Base-by-base conservation (phyloP, 2,113 vertebrate species). In the Pomatostomus ruficeps region DNA sequence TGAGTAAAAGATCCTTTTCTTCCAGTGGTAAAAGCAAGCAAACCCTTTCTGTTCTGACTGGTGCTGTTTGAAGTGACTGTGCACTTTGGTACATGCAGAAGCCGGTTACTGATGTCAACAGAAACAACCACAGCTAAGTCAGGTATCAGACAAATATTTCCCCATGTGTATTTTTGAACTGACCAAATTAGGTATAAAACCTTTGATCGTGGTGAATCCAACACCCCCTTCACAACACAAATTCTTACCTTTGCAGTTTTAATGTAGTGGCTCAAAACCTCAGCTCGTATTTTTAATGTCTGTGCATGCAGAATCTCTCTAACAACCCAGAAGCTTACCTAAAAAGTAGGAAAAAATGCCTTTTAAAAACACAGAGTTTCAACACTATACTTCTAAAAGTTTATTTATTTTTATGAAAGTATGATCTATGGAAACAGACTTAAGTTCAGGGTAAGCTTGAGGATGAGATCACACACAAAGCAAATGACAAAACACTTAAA, bases 281-380 rank as follows among this genome's bases (percentile, higher is more conserved):
- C 99, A 11, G 99, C 99, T 98, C 99, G 98, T 97, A 99, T 99
- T 98, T 99, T 99, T 97, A 99, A 97, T 18, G 99, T 99, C 71
- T 99, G 99, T 40, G 99, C 99, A 58, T 99, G 99, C 86, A 99
- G 99, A 97, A 99, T 99, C 97, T 99, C 99, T 98, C 99, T 98
- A 83, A 99, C 99, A 87, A 99, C 99, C 99, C 99, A 99, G 98
- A 99, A 99, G 97, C 99, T 99, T 25, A 99, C 99, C 99, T 99
- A 93, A 52, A 97, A 96, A 88, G 59, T 79, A 96, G 88, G 93
- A 79, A 79, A 81, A 66, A 9, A 31, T 3, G 6, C 5, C 12
- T 80, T 91, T 87, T 70, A 17, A 66, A 88, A 83, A 45, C 13
- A 63, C 11, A 83, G 22, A 83, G 21, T 31, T 82, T 65, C 17